Base-by-base conservation (phyloP, 2,113 vertebrate genomes). In the Bubo scandiacus region DNA sequence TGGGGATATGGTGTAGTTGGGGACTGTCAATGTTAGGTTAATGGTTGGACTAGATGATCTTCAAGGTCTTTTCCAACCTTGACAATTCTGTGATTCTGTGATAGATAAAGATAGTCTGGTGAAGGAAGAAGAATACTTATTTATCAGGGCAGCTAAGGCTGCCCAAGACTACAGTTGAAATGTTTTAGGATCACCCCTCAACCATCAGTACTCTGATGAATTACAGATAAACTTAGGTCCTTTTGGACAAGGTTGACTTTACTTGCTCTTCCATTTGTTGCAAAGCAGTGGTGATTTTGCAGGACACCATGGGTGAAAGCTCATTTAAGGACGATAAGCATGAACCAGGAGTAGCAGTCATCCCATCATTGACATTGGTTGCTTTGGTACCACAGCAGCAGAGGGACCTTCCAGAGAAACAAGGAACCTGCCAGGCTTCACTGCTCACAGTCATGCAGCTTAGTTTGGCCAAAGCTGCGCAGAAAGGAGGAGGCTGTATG, bases 391-490 rank as follows among this genome's bases (percentile, higher is more conserved):
- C 23, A 40, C 9, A 55, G 21, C 5, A 45, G 19, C 20, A 55
- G 29, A 67, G 6, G 14, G 11, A 62, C 2, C 17, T 86, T 79
- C 15, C 17, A 51, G 38, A 49, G 61, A 75, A 43, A 54, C 5
- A 4, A 8, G 9, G 17, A 82, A 38, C 11, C 10, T 25, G 34
- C 8, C 6, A 29, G 18, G 13, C 17, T 72, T 81, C 8, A 9
- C 8, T 17, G 18, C 27, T 58, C 43, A 43, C 13, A 47, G 12
- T 19, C 18, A 15, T 7, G 10, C 12, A 34, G 8, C 4, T 8
- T 57, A 25, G 15, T 36, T 21, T 65, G 34, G 10, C 22, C 13
- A 36, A 5, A 0, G 2, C 6, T 84, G n/a, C 0, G 0, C 9
- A 15, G 59, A 32, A 26, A 54, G 5, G 12, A 74, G 9, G 10